Base-by-base conservation (phyloP, 2,888 invertebrate species). In the Oxyteleia sp. region DNA sequence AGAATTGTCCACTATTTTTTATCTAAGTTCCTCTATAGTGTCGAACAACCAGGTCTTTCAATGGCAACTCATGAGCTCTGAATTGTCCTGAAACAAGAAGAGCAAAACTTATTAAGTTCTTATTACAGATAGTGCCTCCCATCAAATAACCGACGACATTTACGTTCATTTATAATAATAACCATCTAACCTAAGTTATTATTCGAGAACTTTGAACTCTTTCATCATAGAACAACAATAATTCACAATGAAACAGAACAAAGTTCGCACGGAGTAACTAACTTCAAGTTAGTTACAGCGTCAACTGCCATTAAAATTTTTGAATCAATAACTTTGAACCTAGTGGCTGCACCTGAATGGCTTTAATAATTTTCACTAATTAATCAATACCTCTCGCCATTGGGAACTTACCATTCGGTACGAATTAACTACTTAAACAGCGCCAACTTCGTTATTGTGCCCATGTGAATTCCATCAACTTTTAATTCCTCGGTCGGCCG, bases 301-400 rank as follows among this genome's bases (percentile, higher is more conserved):
- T 38, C 20, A 38, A 38, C 35, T 38, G 32, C 64, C 51, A 18
- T 49, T 63, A 63, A 63, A 63, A 63, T 47, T 45, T 16, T 11
- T 18, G 16, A 63, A 63, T 63, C 47, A 29, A 63, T 63, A 63
- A 47, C 32, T 45, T 16, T 45, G 18, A 29, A 15, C 10, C 16
- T 16, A 16, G 7, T 47, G 45, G 32, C 45, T 47, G 63, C 45
- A 8, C 47, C 18, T n/a, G 29, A 45, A 63, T 63, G 18, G 16
- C 63, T 32, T 47, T 16, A 47, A 63, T 63, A 63, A 63, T 63
- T 63, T 45, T 32, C 45, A 45, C 45, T 63, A 63, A 63, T 63
- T 63, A 63, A 63, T 63, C 32, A 63, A 63, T 47, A 63, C 8
- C 38, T 15, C 15, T 18, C 26, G 13, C 13, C 51, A 29, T 2